A percentile compares a stretch with the other conserved stretches of the same genome.
These are phyloP conservation scores for Laothoe populi DNA, from an alignment of 2,888 invertebrate genomes.

Conservation along the genomic window DNA sequence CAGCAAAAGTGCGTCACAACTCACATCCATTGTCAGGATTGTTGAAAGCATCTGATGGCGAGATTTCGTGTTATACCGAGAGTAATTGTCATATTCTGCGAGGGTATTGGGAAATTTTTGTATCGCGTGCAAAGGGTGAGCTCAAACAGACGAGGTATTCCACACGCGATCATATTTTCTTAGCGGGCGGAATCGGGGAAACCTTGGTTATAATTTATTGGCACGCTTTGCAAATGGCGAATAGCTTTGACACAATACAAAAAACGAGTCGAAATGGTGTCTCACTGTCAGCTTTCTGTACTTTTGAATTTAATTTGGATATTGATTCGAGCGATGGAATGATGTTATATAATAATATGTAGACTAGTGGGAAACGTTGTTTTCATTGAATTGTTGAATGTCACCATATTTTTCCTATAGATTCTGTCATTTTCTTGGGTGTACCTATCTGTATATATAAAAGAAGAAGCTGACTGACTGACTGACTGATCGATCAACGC, in stretches of 20 bases:
- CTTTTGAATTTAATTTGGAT: background rate
- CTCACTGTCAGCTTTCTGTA: background rate
- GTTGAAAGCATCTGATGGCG: conserved; percentile 36
- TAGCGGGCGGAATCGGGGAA: conserved; percentile 55
- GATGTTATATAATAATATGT: background rate
- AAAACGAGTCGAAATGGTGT: background rate
- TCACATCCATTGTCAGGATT: conserved; percentile 19
- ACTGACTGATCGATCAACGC: no score
- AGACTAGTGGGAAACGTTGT: no score
- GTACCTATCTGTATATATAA: no score
- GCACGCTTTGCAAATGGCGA: conserved; percentile 50
- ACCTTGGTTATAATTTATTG: conserved; percentile 67
- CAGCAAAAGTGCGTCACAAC: conserved; percentile 5
- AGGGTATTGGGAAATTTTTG: conserved; percentile 71
- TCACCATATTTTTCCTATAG: no score
- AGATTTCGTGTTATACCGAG: conserved; percentile 57
- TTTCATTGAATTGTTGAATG: no score
- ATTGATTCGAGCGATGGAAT: no score
- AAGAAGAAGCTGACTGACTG: no score
- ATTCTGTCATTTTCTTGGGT: no score
- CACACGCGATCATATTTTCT: conserved; percentile 71
- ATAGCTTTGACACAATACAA: conserved; percentile 28
- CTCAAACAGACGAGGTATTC: conserved; percentile 53
- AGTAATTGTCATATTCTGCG: conserved; percentile 66
- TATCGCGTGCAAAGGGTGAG: conserved; percentile 70